These are phyloP conservation scores for Holotrichia oblita DNA, from an alignment of 1,140 invertebrate species.

Conservation along the genomic window DNA sequence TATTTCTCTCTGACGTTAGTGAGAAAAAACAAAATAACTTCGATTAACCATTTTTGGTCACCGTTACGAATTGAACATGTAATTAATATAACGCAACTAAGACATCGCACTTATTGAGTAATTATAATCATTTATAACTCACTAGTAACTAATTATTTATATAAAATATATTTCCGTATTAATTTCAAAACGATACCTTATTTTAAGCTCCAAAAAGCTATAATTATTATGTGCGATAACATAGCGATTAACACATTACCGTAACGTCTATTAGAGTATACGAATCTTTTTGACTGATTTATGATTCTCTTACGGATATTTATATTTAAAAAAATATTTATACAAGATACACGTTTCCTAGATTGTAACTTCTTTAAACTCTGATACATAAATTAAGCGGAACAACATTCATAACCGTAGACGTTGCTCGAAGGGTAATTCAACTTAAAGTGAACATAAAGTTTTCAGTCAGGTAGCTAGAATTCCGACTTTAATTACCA, in stretches of 20 bases:
- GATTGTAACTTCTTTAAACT: background rate
- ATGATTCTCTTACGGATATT: background rate
- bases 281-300: constrained; percentile 12
- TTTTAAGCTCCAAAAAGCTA: background rate
- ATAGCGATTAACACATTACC: constrained; percentile 14
- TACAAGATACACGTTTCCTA: constrained; percentile 17
- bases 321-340: constrained; percentile 16
- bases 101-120: background rate
- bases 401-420: background rate
- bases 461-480: background rate
- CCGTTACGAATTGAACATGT: too few relatives aligned
- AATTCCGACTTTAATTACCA: background rate
- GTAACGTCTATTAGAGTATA: background rate
- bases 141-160: background rate
- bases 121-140: background rate
- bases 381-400: constrained; percentile 11
- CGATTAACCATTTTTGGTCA: too few relatives aligned
- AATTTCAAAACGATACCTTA: background rate
- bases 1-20: too few relatives aligned
- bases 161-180: background rate
- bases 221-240: background rate
- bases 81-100: too few relatives aligned
- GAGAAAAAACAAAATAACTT: too few relatives aligned
- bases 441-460: background rate
- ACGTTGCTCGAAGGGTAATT: background rate